Evolutionary conservation across 1,140 invertebrate genomes (phyloP), one percentile per base, ranked within the genome.

Genomic region (Arion vulgaris): DNA sequence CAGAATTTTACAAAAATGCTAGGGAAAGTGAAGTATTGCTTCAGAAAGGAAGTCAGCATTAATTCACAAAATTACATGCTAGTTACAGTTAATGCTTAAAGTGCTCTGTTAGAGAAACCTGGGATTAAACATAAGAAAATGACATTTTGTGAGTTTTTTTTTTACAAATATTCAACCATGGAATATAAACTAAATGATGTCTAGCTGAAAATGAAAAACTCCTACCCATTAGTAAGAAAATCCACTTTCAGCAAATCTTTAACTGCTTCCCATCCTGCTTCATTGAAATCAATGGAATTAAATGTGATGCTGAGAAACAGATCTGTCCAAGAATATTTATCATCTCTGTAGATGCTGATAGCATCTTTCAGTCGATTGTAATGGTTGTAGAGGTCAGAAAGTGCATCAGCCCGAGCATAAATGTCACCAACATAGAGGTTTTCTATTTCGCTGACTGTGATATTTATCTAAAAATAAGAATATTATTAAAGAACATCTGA

Each of bases 191-290:
- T n/a, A n/a, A n/a, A n/a, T n/a, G n/a, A n/a, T n/a, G n/a, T n/a
- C n/a, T n/a, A n/a, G n/a, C n/a, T n/a, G n/a, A n/a, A n/a, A n/a
- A n/a, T n/a, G n/a, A n/a, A n/a, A 28, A 62, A 72, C 39, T 32
- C 74, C 11, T 77, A 77, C 74, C 74, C 74, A 49, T 34, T 34
- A 19, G 77, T 68, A n/a, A 79, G n/a, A 45, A 68, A 66, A 68
- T 79, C 62, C 23, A 34, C 36, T 39, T 66, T 68, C 23, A 79
- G 57, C 77, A 79, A 38, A 45, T 79, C 77, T 32, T 1, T 68
- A 28, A 79, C 53, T 23, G n/a, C 4, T 23, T 79, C 77, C 77
- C 77, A 68, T 9, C 28, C 28, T 9, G 26, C 36, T 32, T 66
- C 2, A 45, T 66, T 38, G 36, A 79, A 66, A 68, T 79, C 57